Base-by-base conservation (phyloP, 2,888 invertebrate species). In the Lithophane socia region DNA sequence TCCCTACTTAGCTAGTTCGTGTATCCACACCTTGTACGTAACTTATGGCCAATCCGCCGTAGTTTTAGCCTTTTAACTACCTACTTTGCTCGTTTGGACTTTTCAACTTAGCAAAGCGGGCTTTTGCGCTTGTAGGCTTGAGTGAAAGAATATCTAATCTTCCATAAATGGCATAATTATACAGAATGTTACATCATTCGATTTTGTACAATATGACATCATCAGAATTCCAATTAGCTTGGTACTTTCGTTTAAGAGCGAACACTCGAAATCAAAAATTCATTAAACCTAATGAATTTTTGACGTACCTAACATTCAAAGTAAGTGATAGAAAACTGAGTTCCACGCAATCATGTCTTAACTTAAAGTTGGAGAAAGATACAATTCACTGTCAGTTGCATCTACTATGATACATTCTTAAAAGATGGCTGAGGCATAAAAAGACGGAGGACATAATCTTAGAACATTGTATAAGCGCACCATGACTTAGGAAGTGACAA, bases 401-500 rank as follows among this genome's bases (percentile, higher is more conserved):
- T 47, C 21, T 60, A 47, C 52, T 24, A n/a, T 21, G 29, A 29
- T 7, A 37, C 10, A 29, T 49, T 29, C 7, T 44, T 52, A 64
- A 63, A 64, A 68, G 10, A 64, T 68, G 21, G 10, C 24, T 52
- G 12, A n/a, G 18, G 16, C 3, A 16, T 63, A 2, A 37, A 52
- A 60, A 64, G 12, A 64, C 1, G 24, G 68, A 47, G 21, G n/a
- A 60, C 47, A 66, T 21, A n/a, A 47, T 73, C 49, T 65, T 76
- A 69, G 69, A 76, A 77, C 52, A 77, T 66, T 68, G 42, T 74
- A 65, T 18, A 71, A 79, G 29, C 42, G 29, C 70, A 65, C 37
- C 52, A 73, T 66, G 89, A 88, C 89, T 90, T 90, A 92, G 93
- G 91, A 94, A 94, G 91, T 92, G 93, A 95, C 93, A 95, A 95